Base-by-base conservation (phyloP, 2,888 invertebrate species). In the Himalopsyche japonica region DNA sequence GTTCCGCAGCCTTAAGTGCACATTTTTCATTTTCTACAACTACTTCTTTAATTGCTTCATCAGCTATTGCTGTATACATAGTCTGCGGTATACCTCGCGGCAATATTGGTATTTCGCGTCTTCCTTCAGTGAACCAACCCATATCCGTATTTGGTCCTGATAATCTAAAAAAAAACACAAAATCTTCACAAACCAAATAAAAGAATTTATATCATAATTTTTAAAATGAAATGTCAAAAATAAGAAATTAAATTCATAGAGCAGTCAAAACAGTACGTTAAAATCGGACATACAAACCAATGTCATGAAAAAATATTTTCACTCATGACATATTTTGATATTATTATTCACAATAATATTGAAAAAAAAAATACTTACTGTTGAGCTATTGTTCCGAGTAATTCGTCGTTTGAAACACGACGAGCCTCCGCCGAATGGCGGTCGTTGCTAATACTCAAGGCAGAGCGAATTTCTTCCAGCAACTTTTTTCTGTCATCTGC, bases 381-480 rank as follows among this genome's bases (percentile, higher is more conserved):
- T 90, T 97, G 96, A 88, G 98, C 97, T 90, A 98, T 96, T 84
- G 97, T 96, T 88, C 95, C 94, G 88, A 98, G 92, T 90, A 96
- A 94, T 90, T 98, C 98, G 92, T 98, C 98, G 91, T 97, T 98
- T 83, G 97, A 96, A 88, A 97, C 98, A 90, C 98, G 94, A 88
- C 98, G 94, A 88, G 98, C 95, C 93, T 98, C 98, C 82, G 98
- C 98, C 89, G 96, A 95, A 91, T 98, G 98, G 88, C 98, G 94
- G 91, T 98, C 98, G 89, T 95, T 95, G 86, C 97, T 95, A 90
- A 98, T 98, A 91, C 97, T 97, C 90, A 96, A 94, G 89, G 95
- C 94, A 90, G 94, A 93, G 89, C 97, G 95, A 88, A 98, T 93
- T 89, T 98, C 97, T 90, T 95, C 95, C 81, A 98, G 92, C 88